Percentiles rank a stretch among this genome's conserved stretches.
phyloP scores from a whole-genome alignment of 2,888 invertebrate species.

The Sinohyriopsis cumingii region DNA sequence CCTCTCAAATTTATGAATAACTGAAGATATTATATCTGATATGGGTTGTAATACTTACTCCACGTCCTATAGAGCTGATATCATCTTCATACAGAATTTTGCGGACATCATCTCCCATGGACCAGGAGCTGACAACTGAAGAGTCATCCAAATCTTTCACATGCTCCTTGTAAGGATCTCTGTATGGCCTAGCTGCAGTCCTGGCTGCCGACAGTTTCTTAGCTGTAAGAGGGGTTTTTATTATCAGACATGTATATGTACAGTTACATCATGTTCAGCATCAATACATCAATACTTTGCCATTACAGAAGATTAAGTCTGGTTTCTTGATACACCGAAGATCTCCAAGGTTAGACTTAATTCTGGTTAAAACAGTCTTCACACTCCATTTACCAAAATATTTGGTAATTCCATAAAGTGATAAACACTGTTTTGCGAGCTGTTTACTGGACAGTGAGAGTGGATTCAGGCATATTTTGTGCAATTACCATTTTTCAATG shows the following conservation, averaged over 20 bases:
- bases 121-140: slow-evolving; percentile 64
- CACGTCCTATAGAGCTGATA: slow-evolving; percentile 44
- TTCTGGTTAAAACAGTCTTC: too few species aligned
- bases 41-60: background rate
- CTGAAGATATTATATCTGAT: background rate
- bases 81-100: slow-evolving; percentile 62
- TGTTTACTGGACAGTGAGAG: too few species aligned
- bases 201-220: slow-evolving; percentile 22
- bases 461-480: too few species aligned
- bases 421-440: too few species aligned
- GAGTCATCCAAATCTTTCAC: slow-evolving; percentile 29
- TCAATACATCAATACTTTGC: background rate
- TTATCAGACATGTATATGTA: background rate
- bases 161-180: slow-evolving; percentile 53
- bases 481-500: too few species aligned
- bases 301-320: background rate
- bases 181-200: slow-evolving; percentile 53
- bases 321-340: background rate
- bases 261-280: background rate
- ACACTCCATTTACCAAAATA: too few species aligned
- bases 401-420: too few species aligned
- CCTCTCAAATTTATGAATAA: background rate
- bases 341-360: background rate
- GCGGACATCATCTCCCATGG: slow-evolving; percentile 61
- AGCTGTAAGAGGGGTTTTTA: slow-evolving; percentile 3